Evolutionary conservation across 2,797 vertebrate species (phyloP), one percentile per base, ranked within the genome.

Genomic region (Myotis myotis): DNA sequence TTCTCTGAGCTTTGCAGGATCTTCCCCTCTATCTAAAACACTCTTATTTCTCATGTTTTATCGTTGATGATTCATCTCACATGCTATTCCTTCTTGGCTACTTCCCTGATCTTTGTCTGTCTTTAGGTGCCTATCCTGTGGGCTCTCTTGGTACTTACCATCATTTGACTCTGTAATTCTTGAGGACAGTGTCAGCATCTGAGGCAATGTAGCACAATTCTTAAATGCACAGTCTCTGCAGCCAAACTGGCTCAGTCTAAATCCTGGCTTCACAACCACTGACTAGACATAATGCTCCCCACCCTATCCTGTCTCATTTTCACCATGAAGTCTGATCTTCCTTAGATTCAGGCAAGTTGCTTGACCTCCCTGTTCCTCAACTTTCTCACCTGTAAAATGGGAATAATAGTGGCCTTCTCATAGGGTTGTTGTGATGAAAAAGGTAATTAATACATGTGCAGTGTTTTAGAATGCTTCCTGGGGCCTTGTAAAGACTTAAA

Each of bases 381-480:
- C 89, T 91, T 90, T n/a, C 38, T 82, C 28, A 33, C 78, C 47
- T 96, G 25, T 90, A 60, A 95, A 92, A 89, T 64, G n/a, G n/a
- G 36, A 55, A 41, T 51, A 85, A 38, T 38, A 62, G 12, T 55
- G 36, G 23, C 28, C 68, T 89, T 47, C 49, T 85, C 17, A 84
- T 78, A 74, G 60, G 57, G 10, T 84, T 81, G 36, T 20, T 81
- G 0, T 85, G 36, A 76, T n/a, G 23, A 62, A 55, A 23, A 93
- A 87, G 44, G 75, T 49, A 64, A 20, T 47, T 84, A 53, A 87
- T 78, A 36, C 5, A 36, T 23, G 38, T 25, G 0, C 4, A 57
- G 28, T 49, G 30, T 28, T 92, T 92, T 90, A 70, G 57, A 64
- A 74, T 74, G 53, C n/a, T 86, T 92, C 47, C 53, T 93, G 23